Evolutionary conservation across 1,140 invertebrate genomes (phyloP).

Genomic region (Andricus grossulariae): DNA sequence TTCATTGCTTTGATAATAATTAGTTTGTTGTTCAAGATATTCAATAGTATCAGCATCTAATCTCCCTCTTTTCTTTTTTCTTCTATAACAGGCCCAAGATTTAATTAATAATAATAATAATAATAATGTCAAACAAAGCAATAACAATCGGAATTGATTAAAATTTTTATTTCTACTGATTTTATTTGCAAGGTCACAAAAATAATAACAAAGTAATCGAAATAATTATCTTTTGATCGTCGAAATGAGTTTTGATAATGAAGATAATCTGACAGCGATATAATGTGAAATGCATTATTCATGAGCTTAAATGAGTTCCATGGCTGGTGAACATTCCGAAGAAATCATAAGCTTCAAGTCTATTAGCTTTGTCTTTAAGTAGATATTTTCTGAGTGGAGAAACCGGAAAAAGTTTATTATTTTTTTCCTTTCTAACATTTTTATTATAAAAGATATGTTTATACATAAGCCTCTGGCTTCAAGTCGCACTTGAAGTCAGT

Average conservation of each 20-base stretch:
- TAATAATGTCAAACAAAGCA: too few species aligned
- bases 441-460: too few species aligned
- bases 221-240: constrained; percentile 20
- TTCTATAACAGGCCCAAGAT: too few species aligned
- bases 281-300: constrained; percentile 21
- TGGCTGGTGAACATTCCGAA: constrained; percentile 3
- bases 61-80: neutral
- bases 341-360: neutral
- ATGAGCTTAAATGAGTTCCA: neutral
- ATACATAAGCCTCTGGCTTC: too few species aligned
- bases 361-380: neutral
- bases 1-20: neutral
- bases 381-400: too few species aligned
- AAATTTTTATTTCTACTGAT: neutral
- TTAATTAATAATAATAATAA: too few species aligned
- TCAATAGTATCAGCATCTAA: constrained; percentile 1
- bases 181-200: neutral
- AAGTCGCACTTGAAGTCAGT: too few species aligned
- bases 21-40: neutral
- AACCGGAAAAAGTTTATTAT: too few species aligned
- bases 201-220: constrained; percentile 18
- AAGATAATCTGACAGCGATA: constrained; percentile 5
- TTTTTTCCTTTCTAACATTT: too few species aligned
- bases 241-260: constrained; percentile 1
- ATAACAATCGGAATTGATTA: too few species aligned